Base-by-base conservation (phyloP, 2,113 vertebrate species). In the Takifugu bimaculatus region DNA sequence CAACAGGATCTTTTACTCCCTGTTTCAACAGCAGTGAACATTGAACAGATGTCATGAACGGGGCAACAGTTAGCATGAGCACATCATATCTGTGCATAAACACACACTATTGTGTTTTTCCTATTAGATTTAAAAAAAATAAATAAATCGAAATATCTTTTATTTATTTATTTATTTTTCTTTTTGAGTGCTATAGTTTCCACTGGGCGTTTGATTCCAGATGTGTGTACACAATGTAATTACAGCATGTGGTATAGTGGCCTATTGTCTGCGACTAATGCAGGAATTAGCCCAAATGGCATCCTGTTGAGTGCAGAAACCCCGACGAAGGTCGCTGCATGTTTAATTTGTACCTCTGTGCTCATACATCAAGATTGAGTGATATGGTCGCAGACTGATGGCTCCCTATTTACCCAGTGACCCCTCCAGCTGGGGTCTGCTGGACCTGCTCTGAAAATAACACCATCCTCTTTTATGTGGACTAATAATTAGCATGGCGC, bases 341-440 rank as follows among this genome's bases (percentile, higher is more conserved):
- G 60, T 91, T 91, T 90, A 88, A 91, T 91, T 91, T 91, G 90
- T 90, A 87, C 77, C 87, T 86, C 85, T 78, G 80, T 79, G 70
- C 87, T 90, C 90, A 87, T 91, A 90, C 88, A 90, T 92, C 89
- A 92, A 90, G 87, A 91, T 90, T 87, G 85, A 91, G 87, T 83
- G 88, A 91, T 91, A 90, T 79, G 70, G 85, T 86, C 59, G 60
- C 75, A 88, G 81, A 88, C 84, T 83, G 89, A 90, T 88, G 83
- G 83, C 81, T 80, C 65, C 69, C 63, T 81, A 82, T 88, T 90
- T 89, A 90, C 78, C 81, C 82, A 54, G 59, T 85, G 87, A 90
- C 90, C 87, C 85, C 76, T 85, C 74, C 42, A 74, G 85, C 80
- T 63, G 83, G 74, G 82, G 75, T 65, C 74, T 48, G 74, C 60